Evolutionary conservation across 1,140 invertebrate species (phyloP).

Genomic region (Nomia melanderi): DNA sequence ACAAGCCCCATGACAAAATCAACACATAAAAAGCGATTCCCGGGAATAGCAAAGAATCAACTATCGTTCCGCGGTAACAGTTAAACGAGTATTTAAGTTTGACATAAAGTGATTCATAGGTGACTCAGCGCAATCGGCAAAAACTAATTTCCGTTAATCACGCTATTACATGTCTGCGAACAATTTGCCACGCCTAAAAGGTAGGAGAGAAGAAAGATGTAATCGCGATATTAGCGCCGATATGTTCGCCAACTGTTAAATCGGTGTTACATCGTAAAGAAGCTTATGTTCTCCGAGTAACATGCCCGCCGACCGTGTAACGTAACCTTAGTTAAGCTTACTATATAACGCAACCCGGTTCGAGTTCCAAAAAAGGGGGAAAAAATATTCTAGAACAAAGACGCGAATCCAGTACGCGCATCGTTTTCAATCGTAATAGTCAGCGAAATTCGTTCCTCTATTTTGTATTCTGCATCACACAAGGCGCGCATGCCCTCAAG

Average conservation of each 20-base stretch:
- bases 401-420: too few relatives aligned
- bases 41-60: neutral
- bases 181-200: conserved; percentile 53
- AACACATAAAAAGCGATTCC: neutral
- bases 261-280: conserved; percentile 41
- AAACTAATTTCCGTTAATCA: conserved; percentile 55
- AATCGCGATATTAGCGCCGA: conserved; percentile 29
- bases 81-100: conserved; percentile 15
- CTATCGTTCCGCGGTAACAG: neutral
- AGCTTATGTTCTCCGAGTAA: conserved; percentile 34
- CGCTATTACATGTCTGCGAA: conserved; percentile 41
- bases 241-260: conserved; percentile 47
- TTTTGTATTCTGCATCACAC: neutral
- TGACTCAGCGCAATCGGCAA: conserved; percentile 18
- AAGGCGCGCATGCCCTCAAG: neutral
- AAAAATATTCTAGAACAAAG: neutral
- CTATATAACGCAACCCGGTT: conserved; percentile 19
- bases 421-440: neutral
- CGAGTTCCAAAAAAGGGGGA: neutral
- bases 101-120: conserved; percentile 5
- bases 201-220: conserved; percentile 29
- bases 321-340: conserved; percentile 27
- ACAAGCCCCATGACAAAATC: neutral
- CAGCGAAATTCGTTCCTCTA: neutral
- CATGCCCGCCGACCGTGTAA: conserved; percentile 30